Percentiles rank a stretch among this genome's conserved stretches.
These are phyloP conservation scores for Patella vulgata DNA, from an alignment of 1,140 invertebrate species.

Conservation along the genomic window DNA sequence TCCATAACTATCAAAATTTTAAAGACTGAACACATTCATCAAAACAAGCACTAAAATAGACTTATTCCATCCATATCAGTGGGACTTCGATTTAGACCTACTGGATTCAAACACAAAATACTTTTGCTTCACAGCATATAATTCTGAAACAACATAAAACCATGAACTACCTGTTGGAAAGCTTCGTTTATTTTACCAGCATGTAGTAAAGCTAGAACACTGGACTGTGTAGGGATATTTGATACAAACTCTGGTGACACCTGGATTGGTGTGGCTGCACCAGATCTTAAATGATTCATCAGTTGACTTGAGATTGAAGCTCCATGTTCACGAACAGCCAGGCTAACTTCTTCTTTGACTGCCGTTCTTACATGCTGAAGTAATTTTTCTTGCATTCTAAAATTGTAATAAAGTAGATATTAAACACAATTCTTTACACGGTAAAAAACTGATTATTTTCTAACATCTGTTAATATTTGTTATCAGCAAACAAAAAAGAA, in stretches of 20 bases:
- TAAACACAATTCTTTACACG: too few species aligned
- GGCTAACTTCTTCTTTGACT: conserved; percentile 71
- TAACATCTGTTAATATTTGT: too few species aligned
- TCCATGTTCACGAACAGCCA: conserved; percentile 73
- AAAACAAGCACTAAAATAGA: too few species aligned
- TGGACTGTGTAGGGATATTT: conserved; percentile 1
- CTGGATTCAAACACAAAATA: too few species aligned
- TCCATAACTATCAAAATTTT: too few species aligned
- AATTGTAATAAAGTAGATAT: conserved; percentile 3
- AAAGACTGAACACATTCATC: too few species aligned
- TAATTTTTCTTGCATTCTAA: conserved; percentile 52
- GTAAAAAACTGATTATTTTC: too few species aligned
- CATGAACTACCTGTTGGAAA: conserved; percentile 82
- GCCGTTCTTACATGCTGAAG: conserved; percentile 45
- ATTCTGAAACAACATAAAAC: too few species aligned
- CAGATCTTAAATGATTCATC: conserved; percentile 73
- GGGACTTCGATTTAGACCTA: too few species aligned
- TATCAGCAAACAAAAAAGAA: too few species aligned
- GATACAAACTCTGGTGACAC: conserved; percentile 67
- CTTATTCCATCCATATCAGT: too few species aligned
- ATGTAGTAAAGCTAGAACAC: conserved; percentile 71
- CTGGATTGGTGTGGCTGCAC: conserved; percentile 75
- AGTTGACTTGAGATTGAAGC: conserved; percentile 72
- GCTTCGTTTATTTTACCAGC: conserved; percentile 84
- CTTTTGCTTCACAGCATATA: too few species aligned